Percentiles rank a stretch among this genome's conserved stretches.
Evolutionary conservation across 2,888 invertebrate species (phyloP).

Genomic region (Lycaena phlaeas): DNA sequence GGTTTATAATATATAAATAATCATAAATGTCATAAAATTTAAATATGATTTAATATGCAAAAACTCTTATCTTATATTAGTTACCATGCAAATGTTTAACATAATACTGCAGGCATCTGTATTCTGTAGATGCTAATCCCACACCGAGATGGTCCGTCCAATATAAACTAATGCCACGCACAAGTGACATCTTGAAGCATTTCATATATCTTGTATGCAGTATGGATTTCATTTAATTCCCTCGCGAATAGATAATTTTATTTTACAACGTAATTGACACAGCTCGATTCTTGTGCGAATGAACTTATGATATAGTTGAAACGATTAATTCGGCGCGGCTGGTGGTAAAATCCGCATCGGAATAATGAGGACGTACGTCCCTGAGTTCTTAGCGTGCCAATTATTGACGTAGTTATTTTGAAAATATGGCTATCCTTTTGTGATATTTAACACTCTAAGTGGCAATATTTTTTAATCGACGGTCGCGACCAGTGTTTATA

Average conservation of each 20-base stretch:
- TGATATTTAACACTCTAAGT: constrained; percentile 55
- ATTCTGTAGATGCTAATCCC: no score
- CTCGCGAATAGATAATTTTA: constrained; percentile 48
- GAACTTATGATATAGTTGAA: constrained; percentile 67
- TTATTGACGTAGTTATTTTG: constrained; percentile 71
- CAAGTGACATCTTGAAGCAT: neutral
- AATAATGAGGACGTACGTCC: constrained; percentile 59
- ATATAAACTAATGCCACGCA: no score
- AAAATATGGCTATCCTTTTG: constrained; percentile 63
- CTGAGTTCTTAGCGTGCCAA: constrained; percentile 59
- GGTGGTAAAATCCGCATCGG: constrained; percentile 62
- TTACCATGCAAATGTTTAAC: no score
- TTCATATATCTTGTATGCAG: constrained; percentile 22
- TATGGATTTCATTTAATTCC: constrained; percentile 37
- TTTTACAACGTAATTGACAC: constrained; percentile 65
- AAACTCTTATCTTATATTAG: no score
- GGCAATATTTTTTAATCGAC: constrained; percentile 56
- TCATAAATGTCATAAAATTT: no score
- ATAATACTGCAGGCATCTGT: no score
- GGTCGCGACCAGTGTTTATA: constrained; percentile 37
- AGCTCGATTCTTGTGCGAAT: constrained; percentile 39
- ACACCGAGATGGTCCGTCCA: no score
- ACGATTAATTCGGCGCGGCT: constrained; percentile 67
- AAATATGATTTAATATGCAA: no score
- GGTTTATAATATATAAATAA: no score